A percentile compares a stretch with the other conserved stretches of the same genome.
These are phyloP conservation scores for Cabera pusaria DNA, from an alignment of 2,888 invertebrate species.

Conservation along the genomic window DNA sequence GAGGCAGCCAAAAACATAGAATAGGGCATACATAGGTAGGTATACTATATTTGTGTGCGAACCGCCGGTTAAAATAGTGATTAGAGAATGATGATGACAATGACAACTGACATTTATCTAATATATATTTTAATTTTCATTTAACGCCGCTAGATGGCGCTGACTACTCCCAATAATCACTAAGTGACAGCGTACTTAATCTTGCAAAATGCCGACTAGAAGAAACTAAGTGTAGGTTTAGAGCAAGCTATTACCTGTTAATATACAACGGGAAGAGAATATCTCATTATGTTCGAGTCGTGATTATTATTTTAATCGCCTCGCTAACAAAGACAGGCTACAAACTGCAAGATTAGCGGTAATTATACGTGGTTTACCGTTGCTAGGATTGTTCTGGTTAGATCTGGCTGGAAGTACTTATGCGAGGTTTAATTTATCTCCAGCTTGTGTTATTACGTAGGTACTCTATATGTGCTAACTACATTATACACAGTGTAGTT, in stretches of 20 bases:
- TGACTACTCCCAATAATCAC: slow-evolving; percentile 6
- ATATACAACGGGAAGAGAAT: slow-evolving; percentile 50
- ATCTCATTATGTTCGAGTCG: slow-evolving; percentile 67
- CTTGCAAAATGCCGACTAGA: slow-evolving; percentile 37
- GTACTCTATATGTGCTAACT: too few relatives aligned
- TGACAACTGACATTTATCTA: too few relatives aligned
- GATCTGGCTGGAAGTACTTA: too few relatives aligned
- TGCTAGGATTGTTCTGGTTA: slow-evolving; percentile 6
- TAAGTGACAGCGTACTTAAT: slow-evolving; percentile 28
- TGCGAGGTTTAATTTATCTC: too few relatives aligned
- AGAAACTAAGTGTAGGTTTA: slow-evolving; percentile 34
- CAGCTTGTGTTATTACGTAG: too few relatives aligned
- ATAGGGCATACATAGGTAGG: too few relatives aligned
- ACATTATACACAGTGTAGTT: too few relatives aligned
- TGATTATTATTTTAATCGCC: slow-evolving; percentile 78
- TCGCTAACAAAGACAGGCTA: slow-evolving; percentile 66
- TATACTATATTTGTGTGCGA: too few relatives aligned
- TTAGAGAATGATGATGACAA: too few relatives aligned
- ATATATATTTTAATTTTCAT: too few relatives aligned
- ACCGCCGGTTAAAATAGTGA: too few relatives aligned
- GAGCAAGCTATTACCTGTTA: slow-evolving; percentile 36
- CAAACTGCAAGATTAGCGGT: slow-evolving; percentile 49
- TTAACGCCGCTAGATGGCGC: slow-evolving; percentile 10
- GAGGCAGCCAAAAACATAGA: too few relatives aligned
- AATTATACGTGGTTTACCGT: slow-evolving; percentile 44